Base-by-base conservation (phyloP, 2,797 vertebrate genomes). In the Peromyscus attwateri region DNA sequence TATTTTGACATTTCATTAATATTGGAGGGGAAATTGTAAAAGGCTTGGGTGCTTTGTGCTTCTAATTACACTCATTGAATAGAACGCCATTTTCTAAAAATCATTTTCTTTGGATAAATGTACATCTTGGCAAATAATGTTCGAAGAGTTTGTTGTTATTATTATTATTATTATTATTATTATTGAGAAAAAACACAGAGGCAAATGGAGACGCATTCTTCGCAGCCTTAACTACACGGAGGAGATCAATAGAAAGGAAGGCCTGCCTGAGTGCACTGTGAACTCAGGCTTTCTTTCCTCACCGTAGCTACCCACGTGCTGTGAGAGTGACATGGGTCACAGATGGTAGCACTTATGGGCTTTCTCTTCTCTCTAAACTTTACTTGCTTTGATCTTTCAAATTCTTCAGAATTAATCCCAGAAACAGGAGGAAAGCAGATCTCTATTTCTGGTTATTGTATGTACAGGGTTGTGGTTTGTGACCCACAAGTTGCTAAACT, bases 1-100 rank as follows among this genome's bases (percentile, higher is more conserved):
- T 91, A 73, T 46, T 94, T 96, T 55, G 27, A 92, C 91, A 80
- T 81, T 66, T 87, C 6, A n/a, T 49, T 64, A 62, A 70, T 4
- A 60, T 83, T 89, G 84, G 62, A 94, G 23, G 25, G 12, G 40
- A 11, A 43, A 91, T 96, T n/a, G 66, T 55, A 79, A 91, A 93
- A 88, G 43, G 49, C 31, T 93, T 81, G 31, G 76, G 55, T 89
- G 12, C 7, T 17, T 94, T 52, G 29, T 91, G 34, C 8, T 68
- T 94, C 75, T 84, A 89, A 95, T 91, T 89, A 87, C 73, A 57
- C n/a, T 49, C 31, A 79, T 34, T 73, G 57, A 81, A 21, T 85
- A 90, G 23, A 87, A 96, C 77, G 0, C 21, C 29, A 29, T 85
- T 97, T 97, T 77, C 68, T 84, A 92, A 97, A 95, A 90, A 84